A percentile compares a stretch with the other conserved stretches of the same genome.
Evolutionary conservation across 1,140 invertebrate species (phyloP).

Genomic region (Papilio polytes): DNA sequence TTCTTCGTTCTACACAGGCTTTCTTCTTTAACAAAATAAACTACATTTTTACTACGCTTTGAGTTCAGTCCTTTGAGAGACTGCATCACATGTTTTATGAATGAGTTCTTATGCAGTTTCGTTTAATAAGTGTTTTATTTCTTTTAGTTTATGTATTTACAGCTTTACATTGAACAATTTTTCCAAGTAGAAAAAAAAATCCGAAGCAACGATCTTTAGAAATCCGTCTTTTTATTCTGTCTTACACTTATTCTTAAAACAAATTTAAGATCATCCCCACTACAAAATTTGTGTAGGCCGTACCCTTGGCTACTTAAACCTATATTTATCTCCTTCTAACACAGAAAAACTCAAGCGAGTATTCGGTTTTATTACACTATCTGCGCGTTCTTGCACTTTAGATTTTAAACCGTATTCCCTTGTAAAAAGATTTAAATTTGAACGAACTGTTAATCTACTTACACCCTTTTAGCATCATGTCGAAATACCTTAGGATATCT

Average conservation of each 20-base stretch:
- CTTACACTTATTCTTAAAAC: slow-evolving; percentile 63
- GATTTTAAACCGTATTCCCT: slow-evolving; percentile 39
- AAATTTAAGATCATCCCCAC: slow-evolving; percentile 82
- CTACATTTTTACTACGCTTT: slow-evolving; percentile 79
- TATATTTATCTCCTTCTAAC: slow-evolving; percentile 73
- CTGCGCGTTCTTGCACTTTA: slow-evolving; percentile 31
- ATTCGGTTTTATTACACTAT: slow-evolving; percentile 61
- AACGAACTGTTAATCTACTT: slow-evolving; percentile 33
- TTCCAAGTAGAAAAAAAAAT: slow-evolving; percentile 45
- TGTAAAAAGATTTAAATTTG: slow-evolving; percentile 43
- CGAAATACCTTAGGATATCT: slow-evolving; percentile 38
- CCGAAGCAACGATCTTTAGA: slow-evolving; percentile 24
- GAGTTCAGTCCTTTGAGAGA: slow-evolving; percentile 77
- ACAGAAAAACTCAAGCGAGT: slow-evolving; percentile 74
- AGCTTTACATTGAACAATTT: not conserved
- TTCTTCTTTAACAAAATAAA: slow-evolving; percentile 82
- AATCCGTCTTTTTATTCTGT: slow-evolving; percentile 44
- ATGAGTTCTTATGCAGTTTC: slow-evolving; percentile 71
- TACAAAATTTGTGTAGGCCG: slow-evolving; percentile 71
- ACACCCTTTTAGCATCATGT: slow-evolving; percentile 42
- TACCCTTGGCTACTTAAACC: slow-evolving; percentile 78
- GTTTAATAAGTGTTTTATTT: slow-evolving; percentile 42
- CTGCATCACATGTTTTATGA: slow-evolving; percentile 77
- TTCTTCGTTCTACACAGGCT: slow-evolving; percentile 75
- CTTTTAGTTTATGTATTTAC: slow-evolving; percentile 3